Evolutionary conservation across 2,888 invertebrate species (phyloP), one percentile per base, ranked within the genome.

Genomic region (Drosophila nigricruria): DNA sequence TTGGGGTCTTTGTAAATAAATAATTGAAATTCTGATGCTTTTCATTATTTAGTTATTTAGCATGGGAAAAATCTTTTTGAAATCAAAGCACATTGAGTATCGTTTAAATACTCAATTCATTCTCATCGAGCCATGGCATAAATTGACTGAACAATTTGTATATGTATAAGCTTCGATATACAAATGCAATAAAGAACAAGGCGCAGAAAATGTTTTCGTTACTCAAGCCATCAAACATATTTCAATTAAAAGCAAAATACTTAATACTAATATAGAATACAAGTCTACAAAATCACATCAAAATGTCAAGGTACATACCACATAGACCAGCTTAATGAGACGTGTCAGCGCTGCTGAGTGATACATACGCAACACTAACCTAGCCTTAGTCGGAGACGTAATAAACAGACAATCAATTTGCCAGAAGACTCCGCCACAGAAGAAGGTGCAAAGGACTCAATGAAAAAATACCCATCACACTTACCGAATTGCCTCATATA

Each of bases 21-120:
- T 50, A 56, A 56, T 73, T 76, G 73, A 82, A 82, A 78, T 73
- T 75, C 85, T 70, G 70, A 71, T 67, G 70, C 68, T 23, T 23
- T 3, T 16, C 5, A 61, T 18, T 42, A 40, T 49, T 49, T 49
- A 38, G 50, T 30, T 64, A 62, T 38, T 43, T 52, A 69, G 64
- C 69, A 67, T 65, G 23, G 52, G 52, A 56, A 67, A 66, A 81
- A 67, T 79, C 71, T 72, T 66, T 45, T 80, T 58, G 16, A 70
- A 32, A 18, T 40, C 18, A 27, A 18, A 2, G 2, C 18, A 50
- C 12, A 14, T 30, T 49, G n/a, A 27, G 3, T 30, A 18, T 18
- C 27, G n/a, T n/a, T 16, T n/a, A 9, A 47, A 10, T 18, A 30
- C 3, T 8, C 1, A 32, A 49, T 8, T 14, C n/a, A 16, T 9